phyloP scores from a whole-genome alignment of 2,888 invertebrate species.

The Priocnemis perturbator region DNA sequence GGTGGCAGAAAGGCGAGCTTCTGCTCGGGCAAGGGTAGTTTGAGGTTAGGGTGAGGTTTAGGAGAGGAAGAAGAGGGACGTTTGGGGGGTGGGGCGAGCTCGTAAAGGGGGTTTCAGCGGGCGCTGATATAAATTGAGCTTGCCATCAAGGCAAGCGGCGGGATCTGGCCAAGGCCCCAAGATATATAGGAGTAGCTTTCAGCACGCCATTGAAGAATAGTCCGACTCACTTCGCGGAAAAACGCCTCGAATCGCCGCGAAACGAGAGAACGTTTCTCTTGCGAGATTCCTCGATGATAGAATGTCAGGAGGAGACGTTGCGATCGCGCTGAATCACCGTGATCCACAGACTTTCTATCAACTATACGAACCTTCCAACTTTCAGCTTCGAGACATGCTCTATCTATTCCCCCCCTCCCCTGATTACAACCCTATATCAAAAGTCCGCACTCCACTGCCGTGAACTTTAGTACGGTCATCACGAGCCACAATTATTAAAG shows the following conservation, averaged over 20 bases:
- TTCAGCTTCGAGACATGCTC: too few species aligned
- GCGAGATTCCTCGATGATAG: slow-evolving; percentile 20
- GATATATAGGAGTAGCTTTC: slow-evolving; percentile 69
- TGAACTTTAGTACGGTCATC: neutral
- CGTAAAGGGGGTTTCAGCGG: slow-evolving; percentile 73
- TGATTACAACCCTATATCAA: too few species aligned
- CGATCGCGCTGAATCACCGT: slow-evolving; percentile 36
- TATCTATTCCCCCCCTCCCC: too few species aligned
- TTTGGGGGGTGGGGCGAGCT: slow-evolving; percentile 56
- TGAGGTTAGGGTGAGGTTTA: slow-evolving; percentile 48
- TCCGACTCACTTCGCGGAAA: slow-evolving; percentile 54
- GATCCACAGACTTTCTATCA: slow-evolving; percentile 43
- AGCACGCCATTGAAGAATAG: slow-evolving; percentile 66
- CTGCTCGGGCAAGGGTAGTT: slow-evolving; percentile 34
- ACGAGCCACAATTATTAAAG: neutral
- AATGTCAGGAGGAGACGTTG: neutral
- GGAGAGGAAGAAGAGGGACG: slow-evolving; percentile 47
- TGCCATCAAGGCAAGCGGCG: slow-evolving; percentile 73
- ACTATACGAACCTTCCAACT: neutral
- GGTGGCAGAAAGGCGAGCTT: slow-evolving; percentile 43
- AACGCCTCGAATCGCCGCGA: slow-evolving; percentile 51
- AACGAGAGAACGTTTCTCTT: slow-evolving; percentile 55
- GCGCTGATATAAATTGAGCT: slow-evolving; percentile 74
- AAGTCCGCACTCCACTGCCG: too few species aligned
- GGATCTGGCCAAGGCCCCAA: slow-evolving; percentile 64